A percentile compares a stretch with the other conserved stretches of the same genome.
These are phyloP conservation scores for Pentamera pediparva DNA, from an alignment of 53 echinoderm and acorn worm genomes.

Conservation along the genomic window DNA sequence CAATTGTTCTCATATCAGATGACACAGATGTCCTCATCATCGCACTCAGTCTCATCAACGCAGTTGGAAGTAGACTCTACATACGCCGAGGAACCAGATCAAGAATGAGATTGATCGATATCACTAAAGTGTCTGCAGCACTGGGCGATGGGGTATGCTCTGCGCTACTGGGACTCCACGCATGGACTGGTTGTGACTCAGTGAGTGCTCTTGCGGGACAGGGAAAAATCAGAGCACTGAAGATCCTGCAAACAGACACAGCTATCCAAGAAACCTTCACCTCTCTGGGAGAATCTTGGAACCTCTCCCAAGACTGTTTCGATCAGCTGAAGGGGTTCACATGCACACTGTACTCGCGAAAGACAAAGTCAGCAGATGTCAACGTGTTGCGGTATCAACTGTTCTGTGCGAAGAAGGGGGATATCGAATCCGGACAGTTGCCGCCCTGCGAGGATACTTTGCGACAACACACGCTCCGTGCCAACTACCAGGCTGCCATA, in stretches of 20 bases:
- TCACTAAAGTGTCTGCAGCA: constrained; percentile 26
- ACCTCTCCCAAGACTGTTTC: constrained; percentile 3
- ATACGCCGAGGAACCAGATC: constrained; percentile 22
- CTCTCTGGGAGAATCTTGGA: constrained; percentile 16
- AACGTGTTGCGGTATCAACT: constrained; percentile 23
- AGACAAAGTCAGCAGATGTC: background rate
- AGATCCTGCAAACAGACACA: constrained; percentile 2
- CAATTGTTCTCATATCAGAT: background rate
- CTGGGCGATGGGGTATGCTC: constrained; percentile 17
- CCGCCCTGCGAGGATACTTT: constrained; percentile 46
- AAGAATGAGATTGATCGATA: constrained; percentile 28
- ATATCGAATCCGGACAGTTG: constrained; percentile 36
- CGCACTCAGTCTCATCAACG: background rate
- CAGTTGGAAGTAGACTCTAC: constrained; percentile 2
- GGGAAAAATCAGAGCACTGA: constrained; percentile 38
- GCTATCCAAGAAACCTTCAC: constrained; percentile 18
- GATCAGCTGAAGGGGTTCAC: constrained; percentile 15
- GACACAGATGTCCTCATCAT: constrained; percentile 42
- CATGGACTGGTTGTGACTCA: constrained; percentile 40
- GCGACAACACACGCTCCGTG: constrained; percentile 15
- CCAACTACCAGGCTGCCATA: constrained; percentile 44
- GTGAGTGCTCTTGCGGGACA: constrained; percentile 48
- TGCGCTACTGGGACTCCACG: constrained; percentile 39
- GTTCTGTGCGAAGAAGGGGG: constrained; percentile 25
- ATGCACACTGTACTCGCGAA: background rate